Base-by-base conservation (phyloP, 2,888 invertebrate species). In the Scaeva pyrastri region DNA sequence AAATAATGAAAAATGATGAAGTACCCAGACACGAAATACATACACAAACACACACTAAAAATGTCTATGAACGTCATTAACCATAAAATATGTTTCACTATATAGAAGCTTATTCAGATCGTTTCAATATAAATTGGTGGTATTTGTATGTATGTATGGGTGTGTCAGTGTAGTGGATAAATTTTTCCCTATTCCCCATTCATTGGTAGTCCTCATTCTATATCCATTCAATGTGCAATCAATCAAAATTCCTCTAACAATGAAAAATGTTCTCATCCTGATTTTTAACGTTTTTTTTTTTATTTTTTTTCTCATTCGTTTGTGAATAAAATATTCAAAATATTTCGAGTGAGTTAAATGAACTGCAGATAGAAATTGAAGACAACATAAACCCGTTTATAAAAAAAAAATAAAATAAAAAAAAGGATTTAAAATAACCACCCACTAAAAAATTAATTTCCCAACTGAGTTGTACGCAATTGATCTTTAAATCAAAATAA, bases 221-320 rank as follows among this genome's bases (percentile, higher is more conserved):
- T 31, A 31, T 8, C 36, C 52, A 12, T 52, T 62, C 39, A 64
- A 58, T 58, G 74, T 64, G 52, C 74, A 74, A 74, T 74, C 64
- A 74, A 74, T 64, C 64, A 64, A 55, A 64, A 43, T 74, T 52
- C n/a, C 64, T 41, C 64, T 43, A 74, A 74, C 64, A 74, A 74
- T 64, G 41, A 55, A 64, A 74, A 43, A 64, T 41, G 10, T 62
- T 41, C n/a, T 50, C 60, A 55, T 31, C 3, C 26, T 55, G 55
- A 58, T 58, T 48, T 58, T 48, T 31, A n/a, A 58, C 48, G 26
- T 39, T 60, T 72, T 60, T 48, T 48, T 16, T 68, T 1, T 1
- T 21, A 48, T 36, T 31, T 31, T 5, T 31, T 31, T 4, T 31
- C n/a, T n/a, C n/a, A n/a, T 31, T 31, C 7, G 31, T 31, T 36